Evolutionary conservation across 1,140 invertebrate genomes (phyloP), one percentile per base, ranked within the genome.

Genomic region (Oreohelix idahoensis): DNA sequence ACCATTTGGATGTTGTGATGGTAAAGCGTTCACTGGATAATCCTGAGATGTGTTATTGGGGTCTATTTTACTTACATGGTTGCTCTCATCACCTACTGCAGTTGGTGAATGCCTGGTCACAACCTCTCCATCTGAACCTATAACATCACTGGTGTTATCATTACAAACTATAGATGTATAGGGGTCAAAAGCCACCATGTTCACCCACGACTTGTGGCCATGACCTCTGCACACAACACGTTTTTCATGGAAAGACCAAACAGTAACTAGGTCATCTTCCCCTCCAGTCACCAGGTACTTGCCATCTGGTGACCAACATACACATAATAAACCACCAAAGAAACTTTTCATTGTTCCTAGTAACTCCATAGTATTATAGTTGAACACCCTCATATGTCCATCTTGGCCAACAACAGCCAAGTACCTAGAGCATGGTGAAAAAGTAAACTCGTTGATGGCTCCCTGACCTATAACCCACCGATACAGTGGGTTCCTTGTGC

Each of bases 331-430:
- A 42, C 98, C 98, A 76, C 98, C 98, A 93, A 99, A 99, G 92
- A 99, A 99, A 88, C 97, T 93, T 83, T 98, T 87, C 97, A 95
- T 84, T 96, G 97, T 86, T 26, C 91, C 91, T 49, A 98, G 94
- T 71, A 99, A 93, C 91, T 99, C 98, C 97, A 99, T 98, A n/a
- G 96, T 97, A 89, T 98, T 96, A 93, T 98, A 99, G 90, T 98
- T 96, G 94, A 99, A 99, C 77, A 99, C 96, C 84, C 98, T 93
- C 10, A 99, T 93, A 92, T 97, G 98, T n/a, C 98, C 98, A 94
- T 99, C 98, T 93, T 99, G 97, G 42, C 96, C 96, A 1, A 92
- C 92, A 51, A 93, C 88, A 23, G 92, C 98, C 75, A 99, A 92
- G 92, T 98, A 97, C 66, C 96, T 94, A 39, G 96, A 96, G 94